Percentiles rank a stretch among this genome's conserved stretches.
Conservation (phyloP, 2,113 vertebrate species). For the Lagopus muta region DNA sequence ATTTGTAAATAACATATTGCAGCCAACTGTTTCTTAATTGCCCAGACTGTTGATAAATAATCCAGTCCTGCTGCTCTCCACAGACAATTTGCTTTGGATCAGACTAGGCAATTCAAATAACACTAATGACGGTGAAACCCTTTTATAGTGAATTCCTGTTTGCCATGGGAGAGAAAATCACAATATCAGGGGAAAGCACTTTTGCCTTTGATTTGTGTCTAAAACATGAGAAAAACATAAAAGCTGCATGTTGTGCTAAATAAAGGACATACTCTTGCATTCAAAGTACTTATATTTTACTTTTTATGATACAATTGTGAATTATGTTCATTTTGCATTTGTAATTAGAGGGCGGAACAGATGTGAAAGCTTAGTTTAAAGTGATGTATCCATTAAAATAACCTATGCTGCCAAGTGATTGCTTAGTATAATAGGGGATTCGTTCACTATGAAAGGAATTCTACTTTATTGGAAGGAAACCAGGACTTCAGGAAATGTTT, state of each 20-base stretch:
- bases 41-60: conserved; percentile 93
- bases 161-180: conserved; percentile 56
- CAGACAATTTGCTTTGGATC: conserved; percentile 91
- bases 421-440: conserved; percentile 64
- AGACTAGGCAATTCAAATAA: conserved; percentile 90
- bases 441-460: conserved; percentile 53
- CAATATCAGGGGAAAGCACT: conserved; percentile 50
- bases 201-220: conserved; percentile 67
- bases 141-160: conserved; percentile 74
- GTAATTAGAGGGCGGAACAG: conserved; percentile 77
- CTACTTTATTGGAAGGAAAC: conserved; percentile 72
- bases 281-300: conserved; percentile 75
- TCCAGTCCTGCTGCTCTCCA: conserved; percentile 88
- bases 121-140: conserved; percentile 82
- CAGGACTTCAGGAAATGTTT: conserved; percentile 73
- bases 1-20: conserved; percentile 89
- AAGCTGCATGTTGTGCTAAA: conserved; percentile 66
- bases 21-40: conserved; percentile 94
- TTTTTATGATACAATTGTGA: conserved; percentile 73
- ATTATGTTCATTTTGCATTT: conserved; percentile 75
- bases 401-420: conserved; percentile 71
- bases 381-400: conserved; percentile 76
- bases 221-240: conserved; percentile 68
- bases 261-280: conserved; percentile 71
- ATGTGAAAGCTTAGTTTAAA: conserved; percentile 77